phyloP scores from a whole-genome alignment of 2,797 vertebrate species.

The Mormyrus hasselquistii region DNA sequence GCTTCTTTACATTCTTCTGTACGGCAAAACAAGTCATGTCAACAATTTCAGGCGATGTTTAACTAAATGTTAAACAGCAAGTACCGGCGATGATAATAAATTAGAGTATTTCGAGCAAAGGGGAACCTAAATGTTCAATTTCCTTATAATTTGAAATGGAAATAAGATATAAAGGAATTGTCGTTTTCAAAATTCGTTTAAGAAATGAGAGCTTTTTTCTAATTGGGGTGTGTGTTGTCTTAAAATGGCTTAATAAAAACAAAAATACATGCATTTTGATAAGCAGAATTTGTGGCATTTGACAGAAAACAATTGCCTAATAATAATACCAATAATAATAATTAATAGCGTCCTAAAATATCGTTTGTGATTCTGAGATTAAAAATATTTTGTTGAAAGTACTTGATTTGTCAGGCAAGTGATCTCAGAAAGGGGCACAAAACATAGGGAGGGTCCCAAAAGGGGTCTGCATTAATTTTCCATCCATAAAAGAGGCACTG shows the following conservation, averaged over 20 bases:
- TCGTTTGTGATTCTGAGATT: background rate
- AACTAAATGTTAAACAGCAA: background rate
- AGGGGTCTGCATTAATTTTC: background rate
- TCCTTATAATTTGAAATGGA: background rate
- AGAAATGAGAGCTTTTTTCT: background rate
- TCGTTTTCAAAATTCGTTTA: background rate
- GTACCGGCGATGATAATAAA: background rate
- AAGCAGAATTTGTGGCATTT: background rate
- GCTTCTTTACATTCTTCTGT: background rate
- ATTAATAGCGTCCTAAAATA: background rate
- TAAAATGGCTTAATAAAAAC: background rate
- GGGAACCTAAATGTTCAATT: background rate
- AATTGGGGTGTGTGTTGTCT: background rate
- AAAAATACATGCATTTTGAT: background rate
- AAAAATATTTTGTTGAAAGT: background rate
- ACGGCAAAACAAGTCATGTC: background rate
- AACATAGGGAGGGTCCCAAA: background rate
- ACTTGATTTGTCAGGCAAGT: background rate
- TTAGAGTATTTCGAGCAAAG: background rate
- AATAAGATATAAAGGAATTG: background rate
- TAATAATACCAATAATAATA: background rate
- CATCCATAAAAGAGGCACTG: background rate
- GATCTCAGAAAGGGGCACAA: background rate
- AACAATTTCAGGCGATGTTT: background rate
- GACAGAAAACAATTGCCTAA: background rate